Evolutionary conservation across 2,797 vertebrate species (phyloP).

Genomic region (Champsocephalus esox): DNA sequence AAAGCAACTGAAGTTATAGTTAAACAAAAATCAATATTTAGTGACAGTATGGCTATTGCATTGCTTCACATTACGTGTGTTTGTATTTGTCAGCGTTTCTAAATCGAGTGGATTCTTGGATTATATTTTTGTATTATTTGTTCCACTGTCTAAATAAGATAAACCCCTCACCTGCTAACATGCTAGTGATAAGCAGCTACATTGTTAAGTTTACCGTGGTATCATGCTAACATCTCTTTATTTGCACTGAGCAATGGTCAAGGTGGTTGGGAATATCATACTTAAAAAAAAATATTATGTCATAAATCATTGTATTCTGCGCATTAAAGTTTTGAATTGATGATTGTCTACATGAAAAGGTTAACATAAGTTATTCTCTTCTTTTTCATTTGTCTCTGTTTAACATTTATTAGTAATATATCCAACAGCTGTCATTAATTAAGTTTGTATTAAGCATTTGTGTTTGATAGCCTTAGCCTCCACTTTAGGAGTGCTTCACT

Average conservation of each 20-base stretch:
- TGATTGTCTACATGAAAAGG: neutral
- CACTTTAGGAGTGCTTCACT: neutral
- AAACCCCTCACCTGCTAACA: neutral
- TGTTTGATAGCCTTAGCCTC: neutral
- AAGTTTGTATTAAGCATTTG: too few species aligned
- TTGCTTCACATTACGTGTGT: constrained; percentile 15
- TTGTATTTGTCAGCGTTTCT: neutral
- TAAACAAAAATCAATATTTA: neutral
- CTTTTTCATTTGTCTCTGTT: neutral
- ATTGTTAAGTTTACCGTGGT: neutral
- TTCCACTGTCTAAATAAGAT: too few species aligned
- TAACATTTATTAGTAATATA: neutral
- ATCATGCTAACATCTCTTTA: neutral
- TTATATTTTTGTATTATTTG: neutral
- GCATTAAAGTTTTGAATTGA: neutral
- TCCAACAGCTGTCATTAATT: neutral
- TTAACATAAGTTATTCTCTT: neutral
- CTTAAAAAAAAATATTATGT: too few species aligned
- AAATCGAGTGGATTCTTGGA: neutral
- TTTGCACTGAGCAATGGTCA: neutral
- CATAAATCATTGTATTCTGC: too few species aligned
- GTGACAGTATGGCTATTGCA: neutral
- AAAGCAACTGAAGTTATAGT: neutral
- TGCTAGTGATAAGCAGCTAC: neutral
- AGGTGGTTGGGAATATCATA: neutral